phyloP scores from a whole-genome alignment of 1,140 invertebrate species.

The Physella acuta region DNA sequence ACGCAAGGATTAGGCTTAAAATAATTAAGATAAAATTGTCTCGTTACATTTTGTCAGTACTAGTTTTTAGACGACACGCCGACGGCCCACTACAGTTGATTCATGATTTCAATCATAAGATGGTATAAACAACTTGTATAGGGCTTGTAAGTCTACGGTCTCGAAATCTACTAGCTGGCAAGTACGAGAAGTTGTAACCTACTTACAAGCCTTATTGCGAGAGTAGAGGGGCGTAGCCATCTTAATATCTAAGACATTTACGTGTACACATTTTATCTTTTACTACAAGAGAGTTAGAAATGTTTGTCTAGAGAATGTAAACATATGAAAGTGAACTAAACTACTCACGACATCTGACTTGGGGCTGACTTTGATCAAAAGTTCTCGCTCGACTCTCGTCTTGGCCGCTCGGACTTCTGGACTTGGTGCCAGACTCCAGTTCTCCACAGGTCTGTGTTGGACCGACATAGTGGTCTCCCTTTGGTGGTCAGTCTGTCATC shows the following conservation, averaged over 20 bases:
- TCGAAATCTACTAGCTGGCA: too few species aligned
- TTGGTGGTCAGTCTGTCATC: too few species aligned
- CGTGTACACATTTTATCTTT: not conserved
- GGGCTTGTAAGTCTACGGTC: too few species aligned
- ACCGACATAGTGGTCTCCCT: too few species aligned
- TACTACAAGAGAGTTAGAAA: not conserved
- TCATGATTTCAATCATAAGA: not conserved
- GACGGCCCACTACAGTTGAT: too few species aligned
- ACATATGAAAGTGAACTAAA: not conserved
- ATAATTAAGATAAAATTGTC: too few species aligned
- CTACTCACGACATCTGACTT: slow-evolving; percentile 17
- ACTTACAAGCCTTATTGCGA: not conserved
- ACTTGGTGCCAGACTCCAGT: slow-evolving; percentile 1
- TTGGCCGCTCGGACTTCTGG: not conserved
- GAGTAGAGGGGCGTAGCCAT: not conserved
- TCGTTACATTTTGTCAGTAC: too few species aligned
- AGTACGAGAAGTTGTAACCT: too few species aligned
- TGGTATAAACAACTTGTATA: not conserved
- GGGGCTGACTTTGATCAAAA: slow-evolving; percentile 9
- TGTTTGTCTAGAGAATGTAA: not conserved
- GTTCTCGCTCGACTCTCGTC: slow-evolving; percentile 7
- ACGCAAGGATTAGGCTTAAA: too few species aligned
- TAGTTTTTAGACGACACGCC: too few species aligned
- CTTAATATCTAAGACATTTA: not conserved
- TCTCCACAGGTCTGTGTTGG: not conserved